Percentiles rank a stretch among this genome's conserved stretches.
Evolutionary conservation across 1,140 invertebrate species (phyloP).

Genomic region (Adoxophyes honmai): DNA sequence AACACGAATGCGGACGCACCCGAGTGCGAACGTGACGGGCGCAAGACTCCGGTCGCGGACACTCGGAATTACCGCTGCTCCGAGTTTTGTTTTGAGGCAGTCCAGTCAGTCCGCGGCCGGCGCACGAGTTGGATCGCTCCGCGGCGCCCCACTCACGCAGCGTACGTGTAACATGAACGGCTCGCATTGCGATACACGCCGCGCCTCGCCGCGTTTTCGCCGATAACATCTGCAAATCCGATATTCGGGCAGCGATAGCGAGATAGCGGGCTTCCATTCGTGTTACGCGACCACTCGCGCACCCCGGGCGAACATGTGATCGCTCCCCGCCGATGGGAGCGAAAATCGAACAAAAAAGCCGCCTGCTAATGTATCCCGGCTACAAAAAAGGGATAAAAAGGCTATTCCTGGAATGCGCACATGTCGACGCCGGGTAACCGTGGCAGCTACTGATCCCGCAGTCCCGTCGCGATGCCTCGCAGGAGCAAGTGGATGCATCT

Average conservation of each 20-base stretch:
- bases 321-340: constrained; percentile 44
- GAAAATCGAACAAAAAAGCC: constrained; percentile 46
- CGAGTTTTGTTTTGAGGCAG: constrained; percentile 62
- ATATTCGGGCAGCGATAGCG: constrained; percentile 61
- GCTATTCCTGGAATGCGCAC: constrained; percentile 69
- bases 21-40: constrained; percentile 34
- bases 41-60: constrained; percentile 37
- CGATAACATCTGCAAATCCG: constrained; percentile 68
- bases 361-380: constrained; percentile 55
- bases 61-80: constrained; percentile 57
- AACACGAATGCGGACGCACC: constrained; percentile 6
- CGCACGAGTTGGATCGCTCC: constrained; percentile 43
- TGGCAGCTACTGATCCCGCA: constrained; percentile 45
- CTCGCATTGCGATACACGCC: constrained; percentile 55
- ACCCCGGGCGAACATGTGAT: constrained; percentile 54
- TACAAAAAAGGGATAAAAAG: constrained; percentile 67
- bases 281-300: constrained; percentile 39
- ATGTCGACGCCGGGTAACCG: constrained; percentile 54
- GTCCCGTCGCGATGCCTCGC: constrained; percentile 55
- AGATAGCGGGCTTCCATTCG: constrained; percentile 57
- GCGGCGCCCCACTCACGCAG: constrained; percentile 20
- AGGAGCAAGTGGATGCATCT: constrained; percentile 69
- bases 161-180: constrained; percentile 44
- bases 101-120: constrained; percentile 46
- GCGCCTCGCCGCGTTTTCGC: constrained; percentile 48